Conservation (phyloP, 2,888 invertebrate species). For the Lasius platythorax region DNA sequence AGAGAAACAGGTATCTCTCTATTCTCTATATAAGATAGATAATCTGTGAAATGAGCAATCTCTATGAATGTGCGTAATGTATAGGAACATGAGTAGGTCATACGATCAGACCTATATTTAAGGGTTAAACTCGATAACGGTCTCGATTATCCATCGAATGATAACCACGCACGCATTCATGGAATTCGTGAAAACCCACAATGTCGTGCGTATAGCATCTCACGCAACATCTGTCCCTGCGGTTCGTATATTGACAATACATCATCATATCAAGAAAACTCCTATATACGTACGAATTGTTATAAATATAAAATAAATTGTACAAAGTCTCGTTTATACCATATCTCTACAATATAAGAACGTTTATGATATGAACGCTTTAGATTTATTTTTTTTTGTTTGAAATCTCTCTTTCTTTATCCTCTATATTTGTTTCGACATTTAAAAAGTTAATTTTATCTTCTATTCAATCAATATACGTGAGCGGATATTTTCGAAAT, state of each 20-base stretch:
- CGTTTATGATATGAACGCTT: not conserved
- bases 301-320: not conserved
- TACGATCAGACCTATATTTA: constrained; percentile 15
- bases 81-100: constrained; percentile 31
- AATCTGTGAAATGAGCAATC: not conserved
- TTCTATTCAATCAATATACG: not conserved
- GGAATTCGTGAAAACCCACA: constrained; percentile 69
- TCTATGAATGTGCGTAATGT: not conserved
- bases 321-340: not conserved
- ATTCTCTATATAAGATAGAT: not conserved
- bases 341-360: not conserved
- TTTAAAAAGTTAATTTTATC: not conserved
- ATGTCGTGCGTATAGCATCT: constrained; percentile 35
- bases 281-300: not conserved
- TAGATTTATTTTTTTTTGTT: constrained; percentile 4
- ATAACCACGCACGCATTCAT: constrained; percentile 67
- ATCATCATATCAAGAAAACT: not conserved
- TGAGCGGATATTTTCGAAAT: not conserved
- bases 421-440: not conserved
- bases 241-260: constrained; percentile 12
- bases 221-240: constrained; percentile 45
- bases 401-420: not conserved
- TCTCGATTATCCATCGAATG: constrained; percentile 66
- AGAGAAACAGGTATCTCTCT: not conserved
- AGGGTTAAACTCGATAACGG: constrained; percentile 60